A percentile compares a stretch with the other conserved stretches of the same genome.
Conservation (phyloP, 1,140 invertebrate species). For the Apocrypta bakeri region DNA sequence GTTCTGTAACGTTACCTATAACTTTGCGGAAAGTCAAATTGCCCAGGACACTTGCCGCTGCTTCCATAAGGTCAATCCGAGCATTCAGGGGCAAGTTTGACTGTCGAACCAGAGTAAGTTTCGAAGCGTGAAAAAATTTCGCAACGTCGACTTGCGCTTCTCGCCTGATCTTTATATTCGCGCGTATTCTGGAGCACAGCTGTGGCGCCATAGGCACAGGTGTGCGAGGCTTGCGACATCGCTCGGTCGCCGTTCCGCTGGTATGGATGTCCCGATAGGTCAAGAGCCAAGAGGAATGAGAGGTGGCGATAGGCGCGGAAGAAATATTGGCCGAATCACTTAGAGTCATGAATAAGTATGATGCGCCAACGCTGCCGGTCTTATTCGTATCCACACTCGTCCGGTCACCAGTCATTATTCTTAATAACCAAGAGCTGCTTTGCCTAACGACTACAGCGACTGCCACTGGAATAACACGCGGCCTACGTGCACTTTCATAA, state of each 20-base stretch:
- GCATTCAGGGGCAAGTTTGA: not conserved
- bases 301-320: not conserved
- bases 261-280: too few relatives aligned
- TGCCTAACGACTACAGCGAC: constrained; percentile 4
- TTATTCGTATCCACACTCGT: constrained; percentile 21
- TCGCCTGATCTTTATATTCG: too few relatives aligned
- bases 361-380: constrained; percentile 3
- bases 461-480: not conserved
- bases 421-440: constrained; percentile 54
- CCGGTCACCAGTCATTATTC: constrained; percentile 56
- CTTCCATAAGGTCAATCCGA: too few relatives aligned
- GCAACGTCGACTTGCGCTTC: not conserved
- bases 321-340: constrained; percentile 58
- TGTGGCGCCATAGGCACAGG: too few relatives aligned
- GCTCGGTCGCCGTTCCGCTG: too few relatives aligned
- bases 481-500: constrained; percentile 17
- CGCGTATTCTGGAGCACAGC: not conserved
- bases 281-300: constrained; percentile 5
- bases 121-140: not conserved
- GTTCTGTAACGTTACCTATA: too few relatives aligned
- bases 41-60: too few relatives aligned
- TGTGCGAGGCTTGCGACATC: too few relatives aligned
- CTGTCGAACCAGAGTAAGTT: not conserved
- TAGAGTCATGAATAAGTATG: constrained; percentile 58
- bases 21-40: too few relatives aligned